Percentiles rank a stretch among this genome's conserved stretches.
Evolutionary conservation across 2,888 invertebrate species (phyloP).

Genomic region (Stenichneumon culpator): DNA sequence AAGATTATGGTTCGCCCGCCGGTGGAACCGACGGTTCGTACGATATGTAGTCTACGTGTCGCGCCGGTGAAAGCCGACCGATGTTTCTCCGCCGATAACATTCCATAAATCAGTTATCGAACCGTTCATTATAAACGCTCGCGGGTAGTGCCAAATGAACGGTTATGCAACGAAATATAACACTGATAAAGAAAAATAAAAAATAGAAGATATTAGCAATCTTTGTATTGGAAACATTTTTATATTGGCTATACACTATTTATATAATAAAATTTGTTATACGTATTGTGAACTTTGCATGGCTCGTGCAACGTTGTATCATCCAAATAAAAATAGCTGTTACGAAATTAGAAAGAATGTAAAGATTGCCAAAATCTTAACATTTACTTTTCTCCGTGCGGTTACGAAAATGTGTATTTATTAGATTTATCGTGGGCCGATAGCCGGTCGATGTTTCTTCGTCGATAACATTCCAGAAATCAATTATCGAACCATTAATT

Average conservation of each 20-base stretch:
- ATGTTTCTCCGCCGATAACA: conserved; percentile 13
- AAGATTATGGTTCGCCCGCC: not conserved
- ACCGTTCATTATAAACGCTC: conserved; percentile 25
- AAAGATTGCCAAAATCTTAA: too few relatives aligned
- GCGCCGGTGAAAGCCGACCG: conserved; percentile 23
- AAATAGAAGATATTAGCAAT: too few relatives aligned
- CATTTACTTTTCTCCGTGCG: too few relatives aligned
- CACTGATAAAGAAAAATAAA: too few relatives aligned
- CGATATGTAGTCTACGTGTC: not conserved
- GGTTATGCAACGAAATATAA: conserved; percentile 1
- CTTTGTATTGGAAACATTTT: too few relatives aligned
- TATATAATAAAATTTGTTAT: too few relatives aligned
- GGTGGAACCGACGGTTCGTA: not conserved
- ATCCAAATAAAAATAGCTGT: too few relatives aligned
- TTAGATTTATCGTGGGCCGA: not conserved
- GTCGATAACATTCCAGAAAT: conserved; percentile 26
- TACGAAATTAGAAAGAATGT: too few relatives aligned
- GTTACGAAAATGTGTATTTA: not conserved
- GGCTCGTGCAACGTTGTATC: too few relatives aligned
- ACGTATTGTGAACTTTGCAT: too few relatives aligned
- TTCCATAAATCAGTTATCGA: conserved; percentile 29
- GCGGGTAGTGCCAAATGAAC: conserved; percentile 3
- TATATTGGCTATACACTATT: too few relatives aligned
- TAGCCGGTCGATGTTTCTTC: not conserved
- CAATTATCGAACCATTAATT: conserved; percentile 29